A percentile compares a stretch with the other conserved stretches of the same genome.
Evolutionary conservation across 2,797 vertebrate species (phyloP).

Genomic region (Premnoplex brunnescens): DNA sequence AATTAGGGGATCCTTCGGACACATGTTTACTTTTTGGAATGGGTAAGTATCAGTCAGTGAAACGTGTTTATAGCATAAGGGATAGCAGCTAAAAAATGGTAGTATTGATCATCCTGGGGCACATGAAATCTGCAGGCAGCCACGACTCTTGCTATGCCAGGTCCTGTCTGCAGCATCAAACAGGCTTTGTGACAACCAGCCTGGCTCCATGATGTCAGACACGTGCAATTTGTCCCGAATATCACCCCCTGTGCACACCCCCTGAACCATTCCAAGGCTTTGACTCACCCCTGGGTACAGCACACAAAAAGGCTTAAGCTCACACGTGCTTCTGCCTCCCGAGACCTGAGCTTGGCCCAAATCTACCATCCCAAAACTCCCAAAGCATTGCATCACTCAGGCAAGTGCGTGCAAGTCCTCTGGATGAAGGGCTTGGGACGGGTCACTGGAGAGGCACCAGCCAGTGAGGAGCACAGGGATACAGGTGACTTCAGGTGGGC

Average conservation of each 20-base stretch:
- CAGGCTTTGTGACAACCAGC: not conserved
- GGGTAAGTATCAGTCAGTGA: not conserved
- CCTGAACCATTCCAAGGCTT: not conserved
- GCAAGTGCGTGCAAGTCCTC: fast-evolving
- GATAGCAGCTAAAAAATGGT: not conserved
- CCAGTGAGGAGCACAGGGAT: fast-evolving
- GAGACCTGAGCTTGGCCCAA: not conserved
- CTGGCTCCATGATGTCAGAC: fast-evolving
- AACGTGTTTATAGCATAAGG: not conserved
- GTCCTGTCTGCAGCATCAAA: not conserved
- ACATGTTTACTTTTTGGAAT: not conserved
- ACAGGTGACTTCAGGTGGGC: not conserved
- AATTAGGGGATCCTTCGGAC: not conserved
- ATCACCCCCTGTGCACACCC: fast-evolving
- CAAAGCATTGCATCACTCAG: not conserved
- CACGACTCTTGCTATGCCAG: not conserved
- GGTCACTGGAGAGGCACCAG: not conserved
- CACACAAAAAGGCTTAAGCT: not conserved
- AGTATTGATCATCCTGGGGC: not conserved
- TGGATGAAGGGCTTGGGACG: fast-evolving
- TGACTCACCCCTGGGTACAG: not conserved
- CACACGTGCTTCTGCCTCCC: not conserved
- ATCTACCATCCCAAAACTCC: not conserved
- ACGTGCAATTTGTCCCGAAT: fast-evolving
- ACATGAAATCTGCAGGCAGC: not conserved